Evolutionary conservation across 2,888 invertebrate genomes (phyloP).

Genomic region (Apotomis capreana): DNA sequence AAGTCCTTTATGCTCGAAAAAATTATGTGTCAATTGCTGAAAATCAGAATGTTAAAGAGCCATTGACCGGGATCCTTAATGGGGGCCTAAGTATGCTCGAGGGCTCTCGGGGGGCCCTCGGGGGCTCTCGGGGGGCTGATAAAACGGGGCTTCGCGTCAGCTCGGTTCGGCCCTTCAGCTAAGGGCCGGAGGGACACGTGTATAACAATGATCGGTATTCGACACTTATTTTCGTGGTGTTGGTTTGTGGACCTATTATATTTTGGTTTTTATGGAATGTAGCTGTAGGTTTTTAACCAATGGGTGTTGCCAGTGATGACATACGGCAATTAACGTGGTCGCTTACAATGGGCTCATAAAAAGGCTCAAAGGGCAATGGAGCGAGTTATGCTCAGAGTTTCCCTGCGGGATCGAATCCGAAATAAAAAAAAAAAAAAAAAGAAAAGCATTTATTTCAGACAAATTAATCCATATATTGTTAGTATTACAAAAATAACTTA

Average conservation of each 20-base stretch:
- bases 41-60: conserved; percentile 39
- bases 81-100: conserved; percentile 31
- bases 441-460: too few species aligned
- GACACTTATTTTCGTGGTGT: conserved; percentile 8
- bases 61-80: conserved; percentile 40
- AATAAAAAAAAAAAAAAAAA: too few species aligned
- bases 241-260: neutral
- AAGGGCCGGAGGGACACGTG: conserved; percentile 31
- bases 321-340: too few species aligned
- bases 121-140: conserved; percentile 28
- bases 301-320: too few species aligned
- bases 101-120: conserved; percentile 18
- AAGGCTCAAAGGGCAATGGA: too few species aligned
- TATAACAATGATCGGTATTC: conserved; percentile 29
- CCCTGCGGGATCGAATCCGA: too few species aligned
- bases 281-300: too few species aligned
- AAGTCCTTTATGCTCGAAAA: conserved; percentile 28
- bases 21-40: conserved; percentile 41
- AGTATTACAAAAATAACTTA: too few species aligned
- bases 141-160: conserved; percentile 38
- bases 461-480: too few species aligned
- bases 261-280: too few species aligned
- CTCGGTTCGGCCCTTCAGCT: conserved; percentile 20
- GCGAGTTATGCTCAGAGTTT: too few species aligned
- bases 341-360: too few species aligned